Base-by-base conservation (phyloP, 1,140 invertebrate genomes). In the Caerostris darwini region DNA sequence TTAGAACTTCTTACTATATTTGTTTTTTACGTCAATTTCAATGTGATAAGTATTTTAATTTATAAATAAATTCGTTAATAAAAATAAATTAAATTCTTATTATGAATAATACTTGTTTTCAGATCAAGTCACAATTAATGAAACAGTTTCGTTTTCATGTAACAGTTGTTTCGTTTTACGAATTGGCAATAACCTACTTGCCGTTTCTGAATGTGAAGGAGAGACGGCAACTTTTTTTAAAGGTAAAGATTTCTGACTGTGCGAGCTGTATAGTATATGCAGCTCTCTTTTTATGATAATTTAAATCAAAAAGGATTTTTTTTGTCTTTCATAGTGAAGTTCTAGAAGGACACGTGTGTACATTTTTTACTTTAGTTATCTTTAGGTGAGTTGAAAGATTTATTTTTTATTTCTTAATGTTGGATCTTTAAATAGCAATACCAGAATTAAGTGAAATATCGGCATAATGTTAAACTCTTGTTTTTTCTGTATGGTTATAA, bases 161-260 rank as follows among this genome's bases (percentile, higher is more conserved):
- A 85, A 56, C 19, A 19, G 83, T 59, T 85, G 58, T 85, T 85
- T 58, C 7, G 34, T n/a, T 58, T 57, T 19, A 7, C 50, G 57
- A n/a, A 19, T 12, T 85, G 83, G 83, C 83, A 85, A 85, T 85
- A 59, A 85, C 83, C 54, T 85, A 85, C n/a, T 85, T 59, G 83
- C 83, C 83, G 83, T 85, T 77, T 77, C 83, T 85, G 83, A 85
- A 85, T 58, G 83, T 58, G 83, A 85, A 85, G 83, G 83, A 17
- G 57, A 85, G 83, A 85, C 83, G 54, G 83, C 56, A 85, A 85
- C 56, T 85, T 85, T 85, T 81, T 77, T 77, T 14, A 77, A 77
- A 53, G 71, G 34, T 53, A 77, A 77, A 53, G 12, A 53, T 77
- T 34, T 77, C 71, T 77, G 19, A 50, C 71, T 77, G 34, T 77